Evolutionary conservation across 2,797 vertebrate genomes (phyloP), one percentile per base, ranked within the genome.

Genomic region (Acridotheres tristis): DNA sequence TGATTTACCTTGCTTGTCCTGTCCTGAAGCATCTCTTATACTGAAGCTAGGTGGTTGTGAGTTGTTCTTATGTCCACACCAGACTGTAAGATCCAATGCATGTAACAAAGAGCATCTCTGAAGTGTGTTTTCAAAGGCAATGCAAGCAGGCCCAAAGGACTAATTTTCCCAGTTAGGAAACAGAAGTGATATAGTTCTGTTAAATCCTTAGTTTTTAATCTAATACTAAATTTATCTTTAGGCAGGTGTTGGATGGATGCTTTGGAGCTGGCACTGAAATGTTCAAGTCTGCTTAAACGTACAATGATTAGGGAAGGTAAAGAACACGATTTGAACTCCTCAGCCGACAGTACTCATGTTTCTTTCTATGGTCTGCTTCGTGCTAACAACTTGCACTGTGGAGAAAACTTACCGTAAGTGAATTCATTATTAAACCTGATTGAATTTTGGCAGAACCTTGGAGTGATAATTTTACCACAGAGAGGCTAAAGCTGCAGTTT

Each of bases 241-340:
- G 99, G 99, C 85, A 98, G 99, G 73, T 99, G 99, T 97, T 99
- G 99, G 99, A 99, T 99, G 99, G 99, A 99, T 73, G 99, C 99
- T 90, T 97, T 99, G 94, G 99, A 99, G 94, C 97, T 99, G 97
- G 99, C 99, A 96, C 97, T 99, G 97, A 99, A 99, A 96, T 99
- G 99, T 97, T 99, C 99, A 80, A 98, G 99, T 96, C 98, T 99
- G 66, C 98, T 99, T 87, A 99, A 99, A 96, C 99, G 99, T 95
- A 99, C 99, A 42, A 99, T 99, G 99, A 99, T 99, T 96, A 98
- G 99, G 13, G 99, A 99, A 96, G 99, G 99, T 72, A 99, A 99
- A 97, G 99, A 99, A 66, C 99, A 99, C 14, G 97, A 98, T 93
- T 94, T 98, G 90, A 98, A 98, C 23, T 97, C 98, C 20, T 98